Conservation (phyloP, 2,113 vertebrate species). For the Hemichromis elongatus region DNA sequence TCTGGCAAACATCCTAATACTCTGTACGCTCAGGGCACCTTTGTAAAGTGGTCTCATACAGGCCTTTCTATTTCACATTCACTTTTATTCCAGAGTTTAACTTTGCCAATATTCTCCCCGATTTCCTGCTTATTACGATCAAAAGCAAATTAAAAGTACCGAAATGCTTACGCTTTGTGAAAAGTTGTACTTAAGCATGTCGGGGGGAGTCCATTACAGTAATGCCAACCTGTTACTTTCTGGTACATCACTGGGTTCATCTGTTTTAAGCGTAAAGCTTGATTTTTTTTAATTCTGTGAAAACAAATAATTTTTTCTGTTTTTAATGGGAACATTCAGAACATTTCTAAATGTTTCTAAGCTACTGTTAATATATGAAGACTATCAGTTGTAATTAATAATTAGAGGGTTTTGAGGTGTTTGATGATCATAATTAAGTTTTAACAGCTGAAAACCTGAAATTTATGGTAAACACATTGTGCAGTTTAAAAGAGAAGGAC, state of each 20-base stretch:
- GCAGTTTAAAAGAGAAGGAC: background rate
- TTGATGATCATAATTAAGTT: background rate
- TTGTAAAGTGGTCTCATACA: background rate
- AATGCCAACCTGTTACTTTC: background rate
- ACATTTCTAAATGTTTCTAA: background rate
- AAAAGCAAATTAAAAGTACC: background rate
- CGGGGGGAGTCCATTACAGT: background rate
- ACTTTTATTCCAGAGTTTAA: background rate
- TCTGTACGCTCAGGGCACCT: background rate
- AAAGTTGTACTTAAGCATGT: background rate
- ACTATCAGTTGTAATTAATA: background rate
- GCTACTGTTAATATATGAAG: background rate
- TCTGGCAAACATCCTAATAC: background rate
- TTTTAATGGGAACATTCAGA: background rate
- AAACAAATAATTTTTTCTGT: background rate
- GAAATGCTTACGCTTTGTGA: background rate
- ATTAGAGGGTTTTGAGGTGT: background rate
- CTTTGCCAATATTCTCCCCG: background rate
- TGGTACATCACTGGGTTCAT: background rate
- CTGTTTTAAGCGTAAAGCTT: background rate
- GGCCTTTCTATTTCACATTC: background rate
- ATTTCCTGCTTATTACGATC: background rate
- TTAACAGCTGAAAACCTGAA: background rate
- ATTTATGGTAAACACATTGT: background rate
- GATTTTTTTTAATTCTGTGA: background rate